Evolutionary conservation across 2,888 invertebrate genomes (phyloP).

Genomic region (Macrosiphum euphorbiae): DNA sequence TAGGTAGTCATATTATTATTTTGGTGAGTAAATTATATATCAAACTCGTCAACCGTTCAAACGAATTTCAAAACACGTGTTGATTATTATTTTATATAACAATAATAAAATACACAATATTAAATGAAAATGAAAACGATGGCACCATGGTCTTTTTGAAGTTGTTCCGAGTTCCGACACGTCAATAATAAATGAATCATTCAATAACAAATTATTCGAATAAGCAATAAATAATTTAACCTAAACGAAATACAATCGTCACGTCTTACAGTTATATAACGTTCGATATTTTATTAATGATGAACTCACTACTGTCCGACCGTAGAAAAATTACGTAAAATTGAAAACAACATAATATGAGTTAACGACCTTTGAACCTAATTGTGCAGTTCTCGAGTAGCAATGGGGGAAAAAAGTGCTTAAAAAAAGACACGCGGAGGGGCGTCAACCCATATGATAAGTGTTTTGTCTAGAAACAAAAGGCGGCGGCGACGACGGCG

Average conservation of each 20-base stretch:
- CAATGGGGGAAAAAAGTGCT: neutral
- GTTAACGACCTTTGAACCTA: conserved; percentile 7
- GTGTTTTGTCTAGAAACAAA: neutral
- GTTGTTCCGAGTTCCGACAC: neutral
- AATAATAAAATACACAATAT: neutral
- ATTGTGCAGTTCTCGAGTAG: neutral
- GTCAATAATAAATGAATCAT: neutral
- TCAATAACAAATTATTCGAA: neutral
- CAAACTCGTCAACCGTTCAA: neutral
- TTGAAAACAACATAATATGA: neutral
- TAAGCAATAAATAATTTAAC: neutral
- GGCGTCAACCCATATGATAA: conserved; percentile 1
- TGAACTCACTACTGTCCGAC: neutral
- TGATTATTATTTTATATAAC: neutral
- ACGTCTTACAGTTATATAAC: neutral
- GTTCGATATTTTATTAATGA: neutral
- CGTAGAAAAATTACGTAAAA: neutral
- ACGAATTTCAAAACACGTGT: neutral
- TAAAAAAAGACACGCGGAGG: neutral
- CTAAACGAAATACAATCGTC: neutral
- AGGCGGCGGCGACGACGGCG: neutral
- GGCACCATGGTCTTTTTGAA: neutral
- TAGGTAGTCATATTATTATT: neutral
- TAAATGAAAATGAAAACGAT: neutral
- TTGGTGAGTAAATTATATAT: neutral